A percentile compares a stretch with the other conserved stretches of the same genome.
Evolutionary conservation across 2,113 vertebrate species (phyloP).

Genomic region (Chaetodon auriga): DNA sequence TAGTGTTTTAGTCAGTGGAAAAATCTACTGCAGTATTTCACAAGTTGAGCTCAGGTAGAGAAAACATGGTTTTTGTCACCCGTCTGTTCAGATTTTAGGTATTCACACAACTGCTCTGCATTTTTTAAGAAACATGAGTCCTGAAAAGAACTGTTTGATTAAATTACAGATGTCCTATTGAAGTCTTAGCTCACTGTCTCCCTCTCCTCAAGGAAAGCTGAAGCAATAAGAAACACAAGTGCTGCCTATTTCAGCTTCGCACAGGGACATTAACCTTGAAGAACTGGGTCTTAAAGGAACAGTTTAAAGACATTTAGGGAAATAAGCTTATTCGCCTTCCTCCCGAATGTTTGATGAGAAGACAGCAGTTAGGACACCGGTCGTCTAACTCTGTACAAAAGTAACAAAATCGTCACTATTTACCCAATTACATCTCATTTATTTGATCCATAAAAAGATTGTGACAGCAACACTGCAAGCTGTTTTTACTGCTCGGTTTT

Average conservation of each 20-base stretch:
- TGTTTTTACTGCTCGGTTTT: background rate
- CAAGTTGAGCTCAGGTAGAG: constrained; percentile 17
- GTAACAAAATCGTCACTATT: background rate
- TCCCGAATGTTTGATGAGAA: background rate
- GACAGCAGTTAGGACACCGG: too few species aligned
- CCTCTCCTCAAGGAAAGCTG: background rate
- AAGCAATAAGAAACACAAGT: background rate
- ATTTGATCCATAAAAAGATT: background rate
- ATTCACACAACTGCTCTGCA: background rate
- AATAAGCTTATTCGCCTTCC: background rate
- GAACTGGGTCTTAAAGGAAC: background rate
- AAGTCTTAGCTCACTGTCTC: background rate
- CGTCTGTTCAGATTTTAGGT: background rate
- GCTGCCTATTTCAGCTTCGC: background rate
- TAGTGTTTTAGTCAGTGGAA: constrained; percentile 56
- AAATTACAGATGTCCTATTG: background rate
- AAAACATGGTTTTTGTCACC: constrained; percentile 26
- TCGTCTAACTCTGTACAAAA: background rate
- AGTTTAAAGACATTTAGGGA: background rate
- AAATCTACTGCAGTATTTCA: constrained; percentile 15
- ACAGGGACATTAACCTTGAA: background rate
- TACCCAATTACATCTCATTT: background rate
- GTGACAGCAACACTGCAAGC: background rate
- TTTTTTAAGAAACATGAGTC: background rate
- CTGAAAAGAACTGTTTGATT: background rate